Conservation (phyloP, 1,140 invertebrate genomes). For the Drosophila tropicalis region DNA sequence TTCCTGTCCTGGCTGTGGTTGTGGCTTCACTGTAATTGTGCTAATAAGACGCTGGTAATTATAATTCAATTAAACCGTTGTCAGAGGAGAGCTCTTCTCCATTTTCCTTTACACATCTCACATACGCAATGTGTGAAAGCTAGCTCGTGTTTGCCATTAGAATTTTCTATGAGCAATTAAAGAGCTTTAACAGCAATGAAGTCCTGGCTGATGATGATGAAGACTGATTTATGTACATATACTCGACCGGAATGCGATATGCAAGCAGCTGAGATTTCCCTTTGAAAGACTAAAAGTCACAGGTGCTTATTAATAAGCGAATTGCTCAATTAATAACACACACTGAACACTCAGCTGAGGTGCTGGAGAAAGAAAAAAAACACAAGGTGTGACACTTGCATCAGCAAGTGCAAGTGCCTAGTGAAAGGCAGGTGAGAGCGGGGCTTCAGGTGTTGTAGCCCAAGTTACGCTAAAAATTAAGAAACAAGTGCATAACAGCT, state of each 20-base stretch:
- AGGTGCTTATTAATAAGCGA: conserved; percentile 73
- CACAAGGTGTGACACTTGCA: conserved; percentile 47
- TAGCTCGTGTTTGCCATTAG: conserved; percentile 70
- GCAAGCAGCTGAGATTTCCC: not conserved
- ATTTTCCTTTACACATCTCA: conserved; percentile 1
- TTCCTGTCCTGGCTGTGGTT: conserved; percentile 28
- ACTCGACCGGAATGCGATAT: not conserved
- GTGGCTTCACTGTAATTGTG: conserved; percentile 61
- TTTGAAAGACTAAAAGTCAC: conserved; percentile 9
- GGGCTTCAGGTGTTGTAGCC: conserved; percentile 21
- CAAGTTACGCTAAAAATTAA: conserved; percentile 41
- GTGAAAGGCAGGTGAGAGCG: not conserved
- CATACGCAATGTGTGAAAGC: conserved; percentile 5
- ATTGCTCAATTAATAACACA: conserved; percentile 79
- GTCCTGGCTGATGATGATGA: conserved; percentile 29
- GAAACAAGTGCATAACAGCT: conserved; percentile 20
- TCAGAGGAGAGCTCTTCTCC: conserved; percentile 12
- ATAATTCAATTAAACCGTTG: conserved; percentile 73
- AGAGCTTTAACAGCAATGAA: conserved; percentile 24
- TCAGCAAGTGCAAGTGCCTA: conserved; percentile 8
- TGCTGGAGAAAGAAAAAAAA: conserved; percentile 39
- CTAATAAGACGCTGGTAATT: conserved; percentile 74
- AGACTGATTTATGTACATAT: conserved; percentile 66
- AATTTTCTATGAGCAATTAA: conserved; percentile 66
- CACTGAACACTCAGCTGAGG: conserved; percentile 71